Conservation (phyloP, 2,888 invertebrate genomes). For the Neoascia interrupta region DNA sequence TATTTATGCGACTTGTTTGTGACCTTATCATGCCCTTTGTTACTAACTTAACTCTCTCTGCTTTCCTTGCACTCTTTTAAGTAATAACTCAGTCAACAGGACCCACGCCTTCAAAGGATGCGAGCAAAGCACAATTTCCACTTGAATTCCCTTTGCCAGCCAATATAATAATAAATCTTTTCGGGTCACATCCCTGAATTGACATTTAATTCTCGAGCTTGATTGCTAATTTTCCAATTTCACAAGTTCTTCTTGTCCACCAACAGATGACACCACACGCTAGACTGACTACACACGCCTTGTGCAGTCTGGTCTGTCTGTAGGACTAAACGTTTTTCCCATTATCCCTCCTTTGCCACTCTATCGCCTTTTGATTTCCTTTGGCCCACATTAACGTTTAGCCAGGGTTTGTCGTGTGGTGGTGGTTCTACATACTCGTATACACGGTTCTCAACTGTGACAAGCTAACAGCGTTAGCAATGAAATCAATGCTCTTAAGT, state of each 20-base stretch:
- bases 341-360: conserved; percentile 58
- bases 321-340: conserved; percentile 52
- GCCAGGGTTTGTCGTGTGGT: neutral
- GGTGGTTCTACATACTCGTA: too few species aligned
- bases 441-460: neutral
- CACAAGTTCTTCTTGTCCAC: conserved; percentile 6
- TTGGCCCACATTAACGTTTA: conserved; percentile 49
- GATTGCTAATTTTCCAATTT: conserved; percentile 50
- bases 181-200: conserved; percentile 32
- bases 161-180: conserved; percentile 32
- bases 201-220: conserved; percentile 48
- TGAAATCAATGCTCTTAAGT: conserved; percentile 53
- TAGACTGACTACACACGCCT: neutral
- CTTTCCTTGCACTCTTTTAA: too few species aligned
- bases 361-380: conserved; percentile 53
- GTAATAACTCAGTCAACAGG: conserved; percentile 20
- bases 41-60: too few species aligned
- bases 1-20: too few species aligned
- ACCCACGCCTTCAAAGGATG: too few species aligned
- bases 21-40: too few species aligned
- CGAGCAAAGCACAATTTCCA: conserved; percentile 11
- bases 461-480: conserved; percentile 45
- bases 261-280: neutral
- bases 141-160: conserved; percentile 19
- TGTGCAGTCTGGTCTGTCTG: neutral